Evolutionary conservation across 92 coral and sea anemone species (phyloP), one percentile per base, ranked within the genome.

Genomic region (Epizoanthus fatuus): DNA sequence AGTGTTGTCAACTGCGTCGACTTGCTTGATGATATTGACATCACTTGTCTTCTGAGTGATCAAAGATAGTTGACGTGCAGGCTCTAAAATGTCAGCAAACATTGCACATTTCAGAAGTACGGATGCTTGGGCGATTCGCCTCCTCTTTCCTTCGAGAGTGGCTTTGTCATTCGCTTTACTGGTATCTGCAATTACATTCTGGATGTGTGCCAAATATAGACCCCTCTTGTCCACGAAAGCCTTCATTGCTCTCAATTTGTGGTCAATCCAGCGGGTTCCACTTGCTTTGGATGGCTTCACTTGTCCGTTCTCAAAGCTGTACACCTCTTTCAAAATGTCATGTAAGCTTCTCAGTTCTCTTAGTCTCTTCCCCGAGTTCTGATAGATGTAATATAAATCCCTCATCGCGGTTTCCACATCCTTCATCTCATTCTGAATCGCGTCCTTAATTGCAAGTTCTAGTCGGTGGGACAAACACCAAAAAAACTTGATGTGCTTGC

Each of bases 211-310:
- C 75, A 90, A 85, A 70, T 86, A 90, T 47, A 81, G 77, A 16
- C 93, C 90, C 83, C 87, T 86, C 93, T 86, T 90, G 84, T 90
- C 88, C 3, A 90, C 69, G 74, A 90, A 90, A 63, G 75, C 90
- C 64, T 90, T 85, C 90, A 85, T 90, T 69, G 87, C 90, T 74
- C 80, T 72, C 75, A 89, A 67, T 73, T 84, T 89, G 63, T 89
- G 92, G 86, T 89, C 89, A 69, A 89, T 89, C 85, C 89, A 84
- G 80, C 86, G 86, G 81, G 92, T 89, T 57, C 89, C 90, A 14
- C 66, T 79, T 70, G 90, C 75, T 80, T 90, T 90, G 82, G 86
- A 90, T 44, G 93, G 93, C 87, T 90, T 90, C 63, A 90, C 90
- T 71, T 85, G 72, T 72, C 90, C 70, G 81, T 90, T 90, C 84